Evolutionary conservation across 23 tunicate species (phyloP), one percentile per base, ranked within the genome.

Genomic region (Oikopleura dioica): DNA sequence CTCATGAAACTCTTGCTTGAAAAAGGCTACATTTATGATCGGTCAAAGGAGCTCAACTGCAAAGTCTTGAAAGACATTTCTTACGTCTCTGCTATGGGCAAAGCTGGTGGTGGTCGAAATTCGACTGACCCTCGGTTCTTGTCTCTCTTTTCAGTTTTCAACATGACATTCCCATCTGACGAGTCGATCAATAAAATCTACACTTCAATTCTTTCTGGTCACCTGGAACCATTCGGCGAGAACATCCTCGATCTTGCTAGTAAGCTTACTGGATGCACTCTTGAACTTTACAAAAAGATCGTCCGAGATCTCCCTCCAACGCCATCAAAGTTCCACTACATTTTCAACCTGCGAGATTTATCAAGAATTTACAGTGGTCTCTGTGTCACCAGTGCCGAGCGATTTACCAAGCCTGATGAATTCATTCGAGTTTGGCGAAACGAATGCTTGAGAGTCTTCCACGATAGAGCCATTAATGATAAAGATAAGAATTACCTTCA

Each of bases 81-180:
- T 38, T 92, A 92, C 69, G 75, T 92, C 28, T 95, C 99, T 34
- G 99, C 99, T 35, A 92, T 92, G 99, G 99, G 99, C 38, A 92
- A 86, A 77, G 99, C 99, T 76, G 99, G 99, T 0, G 99, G 99
- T 55, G 99, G 99, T 5, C 69, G 99, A 77, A 92, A 92, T 59
- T 87, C 83, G 88, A 87, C 87, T 38, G 99, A 92, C 55, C 95
- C 99, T 1, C 76, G 99, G 9, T 92, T 92, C 69, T 75, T 92
- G 75, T 83, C 95, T 2, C 79, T 92, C 30, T 92, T 92, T 76
- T 86, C 88, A 68, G 92, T 85, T 5, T 92, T 92, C 85, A 92
- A 92, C 84, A 92, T 92, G 99, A 86, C 99, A 16, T 92, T 92
- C 76, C 99, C 99, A 50, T 81, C 99, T 38, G 87, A 92, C 36